Evolutionary conservation across 1,140 invertebrate genomes (phyloP).

Genomic region (Halictus rubicundus): DNA sequence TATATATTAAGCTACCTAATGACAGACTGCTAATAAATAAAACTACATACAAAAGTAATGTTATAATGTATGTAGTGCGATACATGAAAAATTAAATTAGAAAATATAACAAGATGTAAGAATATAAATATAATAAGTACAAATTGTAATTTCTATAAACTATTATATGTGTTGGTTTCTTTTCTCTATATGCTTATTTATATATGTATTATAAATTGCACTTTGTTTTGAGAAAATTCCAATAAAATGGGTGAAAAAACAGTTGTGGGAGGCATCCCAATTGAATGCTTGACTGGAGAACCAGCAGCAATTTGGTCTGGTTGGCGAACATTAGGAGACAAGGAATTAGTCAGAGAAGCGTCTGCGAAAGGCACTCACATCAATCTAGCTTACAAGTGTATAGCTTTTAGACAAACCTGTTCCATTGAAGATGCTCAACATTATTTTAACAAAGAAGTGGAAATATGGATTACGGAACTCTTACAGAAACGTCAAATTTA

Average conservation of each 20-base stretch:
- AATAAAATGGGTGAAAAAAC: conserved; percentile 58
- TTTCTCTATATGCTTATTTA: neutral
- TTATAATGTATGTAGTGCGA: neutral
- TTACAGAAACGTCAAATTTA: conserved; percentile 83
- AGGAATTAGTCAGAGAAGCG: conserved; percentile 85
- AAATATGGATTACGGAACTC: conserved; percentile 83
- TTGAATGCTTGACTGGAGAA: conserved; percentile 70
- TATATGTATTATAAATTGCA: neutral
- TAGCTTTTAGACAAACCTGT: conserved; percentile 81
- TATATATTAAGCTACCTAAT: neutral
- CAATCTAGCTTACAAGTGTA: conserved; percentile 82
- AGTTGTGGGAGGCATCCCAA: conserved; percentile 65
- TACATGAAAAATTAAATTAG: neutral
- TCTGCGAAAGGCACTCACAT: conserved; percentile 85
- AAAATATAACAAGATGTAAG: neutral
- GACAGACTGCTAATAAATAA: no score
- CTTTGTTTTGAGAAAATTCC: neutral
- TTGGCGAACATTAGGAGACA: conserved; percentile 81
- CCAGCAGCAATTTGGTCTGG: conserved; percentile 81
- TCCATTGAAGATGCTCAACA: conserved; percentile 79
- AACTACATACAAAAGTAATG: neutral
- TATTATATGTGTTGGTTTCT: neutral
- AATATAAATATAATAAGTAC: neutral
- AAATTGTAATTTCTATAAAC: neutral
- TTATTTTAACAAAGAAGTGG: conserved; percentile 81